A percentile compares a stretch with the other conserved stretches of the same genome.
Evolutionary conservation across 1,140 invertebrate species (phyloP).

Genomic region (Tetranychus urticae): DNA sequence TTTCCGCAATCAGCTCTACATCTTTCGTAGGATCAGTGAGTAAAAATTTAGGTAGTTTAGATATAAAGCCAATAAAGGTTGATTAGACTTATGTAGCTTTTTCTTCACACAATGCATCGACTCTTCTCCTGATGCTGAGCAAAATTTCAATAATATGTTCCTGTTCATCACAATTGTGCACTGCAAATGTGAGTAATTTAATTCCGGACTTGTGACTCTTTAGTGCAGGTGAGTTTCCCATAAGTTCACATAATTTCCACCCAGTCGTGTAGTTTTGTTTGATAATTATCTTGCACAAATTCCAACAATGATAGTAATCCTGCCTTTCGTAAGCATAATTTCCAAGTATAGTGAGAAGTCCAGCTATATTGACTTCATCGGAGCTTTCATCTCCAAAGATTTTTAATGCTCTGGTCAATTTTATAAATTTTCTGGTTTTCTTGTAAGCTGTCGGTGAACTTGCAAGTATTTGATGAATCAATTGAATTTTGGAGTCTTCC

Average conservation of each 20-base stretch:
- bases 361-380: conserved; percentile 24
- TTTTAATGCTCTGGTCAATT: conserved; percentile 29
- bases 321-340: conserved; percentile 29
- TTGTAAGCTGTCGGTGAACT: not conserved
- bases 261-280: conserved; percentile 24
- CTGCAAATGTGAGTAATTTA: conserved; percentile 27
- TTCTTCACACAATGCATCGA: no score
- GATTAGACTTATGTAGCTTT: no score
- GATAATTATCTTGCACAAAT: conserved; percentile 28
- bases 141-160: no score
- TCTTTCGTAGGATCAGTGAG: not conserved
- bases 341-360: conserved; percentile 31
- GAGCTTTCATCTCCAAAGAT: conserved; percentile 22
- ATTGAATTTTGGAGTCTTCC: conserved; percentile 2
- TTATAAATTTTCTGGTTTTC: conserved; percentile 17
- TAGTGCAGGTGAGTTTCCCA: conserved; percentile 27
- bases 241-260: conserved; percentile 28
- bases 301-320: conserved; percentile 27
- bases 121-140: no score
- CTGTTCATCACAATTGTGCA: conserved; percentile 24
- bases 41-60: not conserved
- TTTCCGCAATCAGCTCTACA: not conserved
- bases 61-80: not conserved
- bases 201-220: conserved; percentile 24
- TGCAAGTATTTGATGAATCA: not conserved